Conservation (phyloP, 2,888 invertebrate species). For the Cantharis lateralis region DNA sequence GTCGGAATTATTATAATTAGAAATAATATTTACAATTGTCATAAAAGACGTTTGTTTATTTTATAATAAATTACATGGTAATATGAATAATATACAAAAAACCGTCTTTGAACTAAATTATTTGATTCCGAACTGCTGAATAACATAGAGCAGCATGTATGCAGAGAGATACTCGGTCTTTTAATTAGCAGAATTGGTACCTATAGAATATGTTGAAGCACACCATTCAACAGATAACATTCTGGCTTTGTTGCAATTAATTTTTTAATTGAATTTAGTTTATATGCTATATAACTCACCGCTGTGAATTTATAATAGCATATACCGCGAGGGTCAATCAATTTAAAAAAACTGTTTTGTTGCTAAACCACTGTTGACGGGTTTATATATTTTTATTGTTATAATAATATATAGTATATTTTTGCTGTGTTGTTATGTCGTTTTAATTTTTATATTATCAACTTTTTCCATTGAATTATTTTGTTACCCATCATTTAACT, state of each 20-base stretch:
- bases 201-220: not conserved
- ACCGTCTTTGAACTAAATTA: not conserved
- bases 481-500: no score
- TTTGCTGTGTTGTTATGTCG: no score
- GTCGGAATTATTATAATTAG: not conserved
- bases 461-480: no score
- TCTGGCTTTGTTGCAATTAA: not conserved
- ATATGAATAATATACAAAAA: not conserved
- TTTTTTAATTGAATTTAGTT: not conserved
- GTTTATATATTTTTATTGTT: no score
- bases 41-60: not conserved
- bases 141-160: not conserved
- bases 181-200: not conserved
- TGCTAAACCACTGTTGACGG: no score
- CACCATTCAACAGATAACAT: not conserved
- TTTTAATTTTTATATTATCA: no score
- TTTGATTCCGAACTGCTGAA: not conserved
- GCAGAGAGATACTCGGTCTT: not conserved
- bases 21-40: not conserved
- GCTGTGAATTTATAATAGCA: not conserved
- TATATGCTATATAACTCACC: not conserved
- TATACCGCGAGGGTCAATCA: not conserved
- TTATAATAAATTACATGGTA: not conserved
- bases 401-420: no score
- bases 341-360: no score